Evolutionary conservation across 2,888 invertebrate species (phyloP), one percentile per base, ranked within the genome.

Genomic region (Volucella inflata): DNA sequence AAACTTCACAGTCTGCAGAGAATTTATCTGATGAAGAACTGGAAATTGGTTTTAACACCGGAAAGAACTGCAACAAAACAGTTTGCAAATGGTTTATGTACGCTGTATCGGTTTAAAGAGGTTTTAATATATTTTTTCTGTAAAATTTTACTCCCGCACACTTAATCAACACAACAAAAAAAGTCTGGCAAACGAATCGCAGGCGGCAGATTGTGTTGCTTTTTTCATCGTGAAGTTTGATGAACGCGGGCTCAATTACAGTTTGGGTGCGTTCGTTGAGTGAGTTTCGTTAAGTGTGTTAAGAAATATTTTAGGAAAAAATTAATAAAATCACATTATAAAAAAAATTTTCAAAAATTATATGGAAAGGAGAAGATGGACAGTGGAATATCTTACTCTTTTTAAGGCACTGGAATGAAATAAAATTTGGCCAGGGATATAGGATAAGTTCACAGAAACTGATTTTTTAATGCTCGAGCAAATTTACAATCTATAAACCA

Each of bases 121-220:
- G 11, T 10, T 65, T 57, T 12, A 42, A 17, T 68, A 21, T 60
- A 14, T 51, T 59, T 40, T 14, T 30, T 1, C 11, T 10, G 11
- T 0, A 10, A 30, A 64, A 14, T 59, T 11, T 1, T 36, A 51
- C 36, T 21, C n/a, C 4, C 53, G 30, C 42, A 11, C 8, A 40
- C 30, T n/a, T 17, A 30, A 11, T 10, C 30, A 38, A 4, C 12
- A 44, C 59, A 48, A 16, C 46, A 48, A 53, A 60, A 60, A 30
- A 30, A 30, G 30, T 30, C 42, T 60, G 46, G 9, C 46, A 70
- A 30, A 68, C 36, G 55, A 68, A 83, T 74, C 59, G 55, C n/a
- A 68, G 59, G 8, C 44, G 38, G 67, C 68, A 44, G 57, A 57
- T 57, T 75, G 57, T 78, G 83, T 83, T 78, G 83, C 78, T 75